Conservation (phyloP, 2,797 vertebrate genomes). For the Echeneis naucrates region DNA sequence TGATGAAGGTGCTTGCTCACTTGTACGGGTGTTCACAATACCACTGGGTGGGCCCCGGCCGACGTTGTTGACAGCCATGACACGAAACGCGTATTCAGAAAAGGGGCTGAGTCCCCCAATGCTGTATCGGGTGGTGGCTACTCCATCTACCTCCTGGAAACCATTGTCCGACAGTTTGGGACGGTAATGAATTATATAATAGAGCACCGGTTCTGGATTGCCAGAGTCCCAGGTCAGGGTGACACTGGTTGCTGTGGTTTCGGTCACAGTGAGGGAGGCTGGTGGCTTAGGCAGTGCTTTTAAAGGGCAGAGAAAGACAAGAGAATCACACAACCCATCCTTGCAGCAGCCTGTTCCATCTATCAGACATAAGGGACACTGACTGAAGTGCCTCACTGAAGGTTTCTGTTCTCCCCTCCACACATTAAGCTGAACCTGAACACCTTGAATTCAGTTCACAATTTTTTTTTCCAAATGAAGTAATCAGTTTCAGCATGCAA, state of each 20-base stretch:
- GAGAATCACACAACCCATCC: conserved; percentile 5
- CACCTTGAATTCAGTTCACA: no score
- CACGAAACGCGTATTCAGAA: conserved; percentile 93
- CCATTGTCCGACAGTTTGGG: conserved; percentile 87
- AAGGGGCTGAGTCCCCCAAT: conserved; percentile 97
- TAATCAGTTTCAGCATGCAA: no score
- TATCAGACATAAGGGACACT: background rate
- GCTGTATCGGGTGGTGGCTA: conserved; percentile 97
- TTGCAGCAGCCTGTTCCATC: background rate
- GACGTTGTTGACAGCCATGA: conserved; percentile 95
- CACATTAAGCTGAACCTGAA: no score
- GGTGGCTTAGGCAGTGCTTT: conserved; percentile 94
- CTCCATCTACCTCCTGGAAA: conserved; percentile 96
- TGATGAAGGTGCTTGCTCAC: conserved; percentile 95
- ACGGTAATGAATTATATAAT: conserved; percentile 96
- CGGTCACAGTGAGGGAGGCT: conserved; percentile 90
- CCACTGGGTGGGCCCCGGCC: conserved; percentile 92
- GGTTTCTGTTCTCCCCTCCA: no score
- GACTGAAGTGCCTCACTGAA: no score
- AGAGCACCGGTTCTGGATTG: conserved; percentile 93
- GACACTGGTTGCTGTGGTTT: conserved; percentile 97
- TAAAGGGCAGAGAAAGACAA: conserved; percentile 17
- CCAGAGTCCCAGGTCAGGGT: conserved; percentile 98
- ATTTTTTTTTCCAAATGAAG: no score
- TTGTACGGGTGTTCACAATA: conserved; percentile 90